phyloP scores from a whole-genome alignment of 2,888 invertebrate genomes.

The Morpho achilles region DNA sequence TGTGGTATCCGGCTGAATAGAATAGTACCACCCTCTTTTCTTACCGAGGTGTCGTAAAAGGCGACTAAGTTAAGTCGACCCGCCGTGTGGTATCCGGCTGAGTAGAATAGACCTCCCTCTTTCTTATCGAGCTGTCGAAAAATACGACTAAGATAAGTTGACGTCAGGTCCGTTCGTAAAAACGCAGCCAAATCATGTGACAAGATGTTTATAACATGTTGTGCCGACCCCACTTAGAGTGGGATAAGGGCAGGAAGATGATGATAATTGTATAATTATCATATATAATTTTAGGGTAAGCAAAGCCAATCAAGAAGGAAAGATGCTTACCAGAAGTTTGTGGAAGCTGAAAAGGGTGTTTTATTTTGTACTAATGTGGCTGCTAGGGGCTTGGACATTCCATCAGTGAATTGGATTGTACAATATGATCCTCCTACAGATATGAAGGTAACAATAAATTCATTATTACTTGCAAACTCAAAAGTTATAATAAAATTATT shows the following conservation, averaged over 20 bases:
- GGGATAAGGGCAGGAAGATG: not conserved
- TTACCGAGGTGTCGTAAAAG: too few relatives aligned
- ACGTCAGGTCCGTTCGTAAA: too few relatives aligned
- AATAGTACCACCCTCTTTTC: too few relatives aligned
- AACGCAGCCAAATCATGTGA: slow-evolving; percentile 11
- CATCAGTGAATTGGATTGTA: slow-evolving; percentile 99
- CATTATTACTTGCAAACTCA: too few relatives aligned
- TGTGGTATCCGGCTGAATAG: too few relatives aligned
- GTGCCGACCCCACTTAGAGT: too few relatives aligned
- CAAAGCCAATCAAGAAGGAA: slow-evolving; percentile 98
- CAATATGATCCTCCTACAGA: slow-evolving; percentile 99
- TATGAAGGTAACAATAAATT: slow-evolving; percentile 84
- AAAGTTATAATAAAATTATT: too few relatives aligned
- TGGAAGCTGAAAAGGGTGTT: slow-evolving; percentile 92
- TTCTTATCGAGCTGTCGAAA: too few relatives aligned
- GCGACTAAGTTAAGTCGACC: too few relatives aligned
- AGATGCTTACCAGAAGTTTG: slow-evolving; percentile 96
- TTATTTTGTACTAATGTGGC: slow-evolving; percentile 99
- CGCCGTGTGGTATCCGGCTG: too few relatives aligned
- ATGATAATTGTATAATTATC: not conserved
- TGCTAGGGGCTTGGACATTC: slow-evolving; percentile 96
- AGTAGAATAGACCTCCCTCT: too few relatives aligned
- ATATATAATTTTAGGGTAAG: slow-evolving; percentile 85
- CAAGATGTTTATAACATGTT: not conserved
- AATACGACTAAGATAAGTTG: too few relatives aligned